Evolutionary conservation across 2,888 invertebrate species (phyloP).

Genomic region (Pherbina coryleti): DNA sequence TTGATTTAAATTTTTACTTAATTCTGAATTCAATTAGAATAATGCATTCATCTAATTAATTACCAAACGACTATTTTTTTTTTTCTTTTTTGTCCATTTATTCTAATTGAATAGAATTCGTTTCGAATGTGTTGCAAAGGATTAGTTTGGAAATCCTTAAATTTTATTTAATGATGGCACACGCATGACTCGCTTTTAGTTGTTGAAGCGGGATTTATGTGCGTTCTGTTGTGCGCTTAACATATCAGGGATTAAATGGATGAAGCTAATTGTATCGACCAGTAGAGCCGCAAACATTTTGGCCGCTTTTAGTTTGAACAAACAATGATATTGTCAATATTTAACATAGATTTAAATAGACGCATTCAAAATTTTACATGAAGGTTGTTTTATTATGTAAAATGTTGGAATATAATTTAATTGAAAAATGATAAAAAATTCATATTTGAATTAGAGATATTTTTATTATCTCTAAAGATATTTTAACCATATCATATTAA

Average conservation of each 20-base stretch:
- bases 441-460: no score
- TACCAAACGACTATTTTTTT: not conserved
- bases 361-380: not conserved
- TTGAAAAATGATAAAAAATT: no score
- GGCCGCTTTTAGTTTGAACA: not conserved
- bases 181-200: conserved; percentile 14
- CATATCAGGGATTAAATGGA: conserved; percentile 18
- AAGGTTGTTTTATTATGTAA: no score
- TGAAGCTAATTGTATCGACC: conserved; percentile 21
- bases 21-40: not conserved
- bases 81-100: not conserved
- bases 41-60: not conserved
- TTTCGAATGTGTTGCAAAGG: not conserved
- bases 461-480: no score
- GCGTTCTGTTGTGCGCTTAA: conserved; percentile 12
- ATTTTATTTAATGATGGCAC: conserved; percentile 27
- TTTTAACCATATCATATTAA: no score
- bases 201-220: conserved; percentile 3
- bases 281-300: not conserved
- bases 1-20: not conserved
- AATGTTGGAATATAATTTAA: no score
- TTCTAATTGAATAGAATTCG: not conserved
- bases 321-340: not conserved
- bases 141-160: conserved; percentile 18
- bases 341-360: not conserved